A percentile compares a stretch with the other conserved stretches of the same genome.
Evolutionary conservation across 2,113 vertebrate species (phyloP).

Genomic region (Heteronetta atricapilla): DNA sequence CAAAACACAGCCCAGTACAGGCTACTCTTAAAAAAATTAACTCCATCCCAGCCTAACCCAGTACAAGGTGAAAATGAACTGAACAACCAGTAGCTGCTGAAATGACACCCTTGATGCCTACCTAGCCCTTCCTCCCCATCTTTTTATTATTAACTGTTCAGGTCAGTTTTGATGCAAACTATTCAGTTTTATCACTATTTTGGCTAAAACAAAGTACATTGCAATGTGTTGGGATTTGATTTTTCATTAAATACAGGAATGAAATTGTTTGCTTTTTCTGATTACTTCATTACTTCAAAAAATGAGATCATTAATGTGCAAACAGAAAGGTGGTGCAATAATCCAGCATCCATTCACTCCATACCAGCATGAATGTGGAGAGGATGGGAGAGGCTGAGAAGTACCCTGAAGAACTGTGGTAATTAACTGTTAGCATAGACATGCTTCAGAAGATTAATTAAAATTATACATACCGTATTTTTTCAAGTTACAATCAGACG

Average conservation of each 20-base stretch:
- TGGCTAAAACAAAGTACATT: not conserved
- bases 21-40: not conserved
- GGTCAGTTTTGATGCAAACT: not conserved
- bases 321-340: not conserved
- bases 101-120: not conserved
- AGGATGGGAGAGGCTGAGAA: not conserved
- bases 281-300: not conserved
- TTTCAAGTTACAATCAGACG: not conserved
- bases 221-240: not conserved
- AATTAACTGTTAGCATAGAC: not conserved
- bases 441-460: not conserved
- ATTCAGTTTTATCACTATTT: not conserved
- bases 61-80: not conserved
- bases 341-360: not conserved
- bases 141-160: not conserved
- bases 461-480: not conserved
- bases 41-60: not conserved
- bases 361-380: fast-evolving
- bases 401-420: not conserved
- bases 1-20: not conserved
- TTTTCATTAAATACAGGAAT: not conserved
- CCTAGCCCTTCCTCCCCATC: not conserved
- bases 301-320: not conserved
- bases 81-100: not conserved
- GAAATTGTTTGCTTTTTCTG: not conserved